Base-by-base conservation (phyloP, 2,113 vertebrate species). In the Melierax canorus region DNA sequence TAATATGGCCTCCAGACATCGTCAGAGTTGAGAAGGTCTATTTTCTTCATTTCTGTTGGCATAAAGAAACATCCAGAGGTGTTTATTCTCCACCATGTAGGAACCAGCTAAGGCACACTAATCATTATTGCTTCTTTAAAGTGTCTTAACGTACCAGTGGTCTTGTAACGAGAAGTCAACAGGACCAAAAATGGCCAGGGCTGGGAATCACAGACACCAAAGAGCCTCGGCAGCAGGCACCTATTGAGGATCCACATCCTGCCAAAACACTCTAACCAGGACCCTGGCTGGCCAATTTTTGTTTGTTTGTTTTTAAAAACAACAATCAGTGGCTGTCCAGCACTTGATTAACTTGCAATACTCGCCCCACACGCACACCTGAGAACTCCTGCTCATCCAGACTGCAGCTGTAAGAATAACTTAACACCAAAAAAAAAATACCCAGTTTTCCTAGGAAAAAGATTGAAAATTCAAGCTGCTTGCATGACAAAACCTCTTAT, bases 401-500 rank as follows among this genome's bases (percentile, higher is more conserved):
- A n/a, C 19, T 69, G 53, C 59, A 80, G 34, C 72, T 63, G 48
- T 68, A 45, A 90, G 26, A 43, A 66, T 27, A 73, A 36, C 30
- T 76, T 79, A 23, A 30, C 16, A 48, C 7, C 1, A 38, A 46
- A 23, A 81, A 23, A 81, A 84, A 36, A 26, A 66, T 10, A 8
- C 2, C 15, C 15, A 27, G 15, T 21, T 78, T 91, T 88, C 46
- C 34, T 34, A 41, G 32, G 30, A 15, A 12, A 74, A 80, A 17
- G 4, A 45, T 7, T 36, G 63, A 58, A 87, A 90, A 89, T 63
- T 66, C 63, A 72, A 79, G 48, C 48, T 87, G 26, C 22, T 78
- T 71, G 30, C 39, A 56, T 93, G 74, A 78, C 58, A 78, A 91
- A 87, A 60, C 15, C 53, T 89, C 56, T 63, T 89, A 51, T 81